Percentiles rank a stretch among this genome's conserved stretches.
These are phyloP conservation scores for Apaloderma vittatum DNA, from an alignment of 2,113 vertebrate genomes.

Conservation along the genomic window DNA sequence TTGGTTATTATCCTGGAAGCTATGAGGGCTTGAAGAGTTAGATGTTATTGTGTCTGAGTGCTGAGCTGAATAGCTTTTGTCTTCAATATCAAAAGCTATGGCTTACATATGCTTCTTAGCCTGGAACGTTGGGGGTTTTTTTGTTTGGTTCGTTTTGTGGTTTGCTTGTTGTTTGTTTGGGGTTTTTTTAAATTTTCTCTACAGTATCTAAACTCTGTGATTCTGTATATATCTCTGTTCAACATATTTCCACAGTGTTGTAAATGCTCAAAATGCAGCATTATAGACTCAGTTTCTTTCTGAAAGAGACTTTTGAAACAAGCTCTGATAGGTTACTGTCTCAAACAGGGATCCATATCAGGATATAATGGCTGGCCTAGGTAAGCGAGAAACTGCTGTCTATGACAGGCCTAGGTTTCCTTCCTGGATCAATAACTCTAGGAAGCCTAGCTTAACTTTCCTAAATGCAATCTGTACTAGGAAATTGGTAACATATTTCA, in stretches of 20 bases:
- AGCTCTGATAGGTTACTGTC: neutral
- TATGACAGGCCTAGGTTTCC: neutral
- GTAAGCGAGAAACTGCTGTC: neutral
- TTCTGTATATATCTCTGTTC: neutral
- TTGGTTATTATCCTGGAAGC: neutral
- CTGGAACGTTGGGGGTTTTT: neutral
- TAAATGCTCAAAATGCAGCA: neutral
- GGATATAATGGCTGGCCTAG: neutral
- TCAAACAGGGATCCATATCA: neutral
- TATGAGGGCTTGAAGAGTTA: neutral
- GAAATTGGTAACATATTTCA: neutral
- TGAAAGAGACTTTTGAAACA: neutral
- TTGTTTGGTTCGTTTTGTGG: no score
- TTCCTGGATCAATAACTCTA: neutral
- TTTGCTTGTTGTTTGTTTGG: no score
- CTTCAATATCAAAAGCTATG: rapidly evolving
- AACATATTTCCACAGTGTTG: neutral
- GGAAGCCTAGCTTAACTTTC: neutral
- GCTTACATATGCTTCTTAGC: neutral
- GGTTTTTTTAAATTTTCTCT: neutral
- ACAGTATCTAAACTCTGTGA: no score
- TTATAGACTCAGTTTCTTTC: neutral
- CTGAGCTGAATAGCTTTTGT: neutral
- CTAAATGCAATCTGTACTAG: neutral
- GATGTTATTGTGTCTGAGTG: neutral